Evolutionary conservation across 2,888 invertebrate genomes (phyloP).

Genomic region (Caenorhabditis parvicauda): DNA sequence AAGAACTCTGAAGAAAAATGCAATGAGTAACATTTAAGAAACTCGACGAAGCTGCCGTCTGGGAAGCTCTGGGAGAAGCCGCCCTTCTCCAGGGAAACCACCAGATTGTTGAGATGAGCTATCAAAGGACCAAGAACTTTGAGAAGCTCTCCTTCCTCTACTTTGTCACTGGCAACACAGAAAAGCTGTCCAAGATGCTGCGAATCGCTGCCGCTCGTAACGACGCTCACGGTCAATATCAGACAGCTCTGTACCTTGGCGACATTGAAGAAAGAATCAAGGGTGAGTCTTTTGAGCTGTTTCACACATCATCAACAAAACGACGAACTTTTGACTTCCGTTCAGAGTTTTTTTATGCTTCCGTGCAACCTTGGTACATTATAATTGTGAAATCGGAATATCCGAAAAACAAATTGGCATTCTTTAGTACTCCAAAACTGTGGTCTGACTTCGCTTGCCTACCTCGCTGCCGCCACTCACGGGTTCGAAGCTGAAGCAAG

Average conservation of each 20-base stretch:
- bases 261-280: slow-evolving; percentile 85
- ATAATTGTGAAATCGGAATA: too few species aligned
- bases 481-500: slow-evolving; percentile 80
- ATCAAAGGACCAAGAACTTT: slow-evolving; percentile 98
- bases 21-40: slow-evolving; percentile 64
- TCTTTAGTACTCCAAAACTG: slow-evolving; percentile 71
- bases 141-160: slow-evolving; percentile 96
- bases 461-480: slow-evolving; percentile 89
- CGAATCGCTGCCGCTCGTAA: slow-evolving; percentile 98
- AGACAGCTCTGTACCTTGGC: slow-evolving; percentile 86
- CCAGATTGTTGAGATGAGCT: slow-evolving; percentile 93
- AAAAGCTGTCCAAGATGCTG: slow-evolving; percentile 96
- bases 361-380: too few species aligned
- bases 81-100: slow-evolving; percentile 78
- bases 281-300: slow-evolving; percentile 48
- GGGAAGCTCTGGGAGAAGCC: slow-evolving; percentile 91
- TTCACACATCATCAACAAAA: background rate
- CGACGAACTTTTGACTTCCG: background rate
- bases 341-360: too few species aligned
- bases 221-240: slow-evolving; percentile 93
- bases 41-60: slow-evolving; percentile 87
- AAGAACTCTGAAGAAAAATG: too few species aligned
- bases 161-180: slow-evolving; percentile 90
- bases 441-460: slow-evolving; percentile 73
- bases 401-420: too few species aligned